Percentiles rank a stretch among this genome's conserved stretches.
phyloP scores from a whole-genome alignment of 2,797 vertebrate genomes.

The Echeneis naucrates region DNA sequence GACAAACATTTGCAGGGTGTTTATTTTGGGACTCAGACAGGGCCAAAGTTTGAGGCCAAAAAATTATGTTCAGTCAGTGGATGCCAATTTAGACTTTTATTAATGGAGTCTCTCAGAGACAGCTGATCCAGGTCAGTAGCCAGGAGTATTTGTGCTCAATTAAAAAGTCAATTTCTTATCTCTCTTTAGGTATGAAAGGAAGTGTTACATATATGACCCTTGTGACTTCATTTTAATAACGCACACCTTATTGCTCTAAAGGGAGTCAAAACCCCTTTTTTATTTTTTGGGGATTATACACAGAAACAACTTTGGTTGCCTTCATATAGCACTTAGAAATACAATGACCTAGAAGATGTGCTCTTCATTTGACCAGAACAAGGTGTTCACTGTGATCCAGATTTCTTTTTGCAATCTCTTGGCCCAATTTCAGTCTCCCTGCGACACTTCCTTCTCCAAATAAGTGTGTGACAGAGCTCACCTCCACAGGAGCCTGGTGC shows the following conservation, averaged over 20 bases:
- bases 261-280: constrained; percentile 4
- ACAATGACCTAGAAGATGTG: too few relatives aligned
- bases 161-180: constrained; percentile 51
- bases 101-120: constrained; percentile 40
- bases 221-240: constrained; percentile 34
- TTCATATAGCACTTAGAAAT: not conserved
- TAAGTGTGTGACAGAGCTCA: constrained; percentile 65
- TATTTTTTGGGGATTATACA: constrained; percentile 1
- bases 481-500: constrained; percentile 87
- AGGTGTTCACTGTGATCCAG: not conserved
- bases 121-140: constrained; percentile 57
- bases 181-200: constrained; percentile 27
- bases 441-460: not conserved
- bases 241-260: constrained; percentile 11
- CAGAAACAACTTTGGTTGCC: too few relatives aligned
- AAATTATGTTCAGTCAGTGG: constrained; percentile 7
- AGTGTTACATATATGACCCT: constrained; percentile 33
- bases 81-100: constrained; percentile 27
- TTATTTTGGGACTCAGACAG: constrained; percentile 2
- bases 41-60: constrained; percentile 7
- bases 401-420: constrained; percentile 8
- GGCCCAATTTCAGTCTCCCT: not conserved
- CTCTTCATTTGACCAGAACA: not conserved
- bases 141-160: constrained; percentile 40
- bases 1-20: not conserved